Evolutionary conservation across 1,140 invertebrate species (phyloP).

Genomic region (Monochamus saltuarius): DNA sequence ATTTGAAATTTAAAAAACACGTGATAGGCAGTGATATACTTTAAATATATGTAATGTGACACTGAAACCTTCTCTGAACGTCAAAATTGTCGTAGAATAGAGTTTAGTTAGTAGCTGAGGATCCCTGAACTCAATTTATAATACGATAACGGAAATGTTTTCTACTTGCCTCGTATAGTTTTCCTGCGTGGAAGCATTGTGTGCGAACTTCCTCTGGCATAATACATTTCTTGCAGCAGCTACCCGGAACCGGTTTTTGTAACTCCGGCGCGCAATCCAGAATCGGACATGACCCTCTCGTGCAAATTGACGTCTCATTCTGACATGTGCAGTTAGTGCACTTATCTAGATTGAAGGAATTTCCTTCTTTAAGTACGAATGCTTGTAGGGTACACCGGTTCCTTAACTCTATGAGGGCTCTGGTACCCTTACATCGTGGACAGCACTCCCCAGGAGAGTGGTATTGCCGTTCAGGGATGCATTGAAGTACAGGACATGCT

Average conservation of each 20-base stretch:
- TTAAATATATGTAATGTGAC: no score
- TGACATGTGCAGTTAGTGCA: constrained; percentile 82
- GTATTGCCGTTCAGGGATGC: constrained; percentile 65
- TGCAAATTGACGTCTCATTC: constrained; percentile 76
- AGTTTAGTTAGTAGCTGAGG: no score
- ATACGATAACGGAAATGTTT: background rate
- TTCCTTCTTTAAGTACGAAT: constrained; percentile 60
- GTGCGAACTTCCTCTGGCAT: constrained; percentile 61
- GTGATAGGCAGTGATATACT: no score
- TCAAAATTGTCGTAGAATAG: no score
- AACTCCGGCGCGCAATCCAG: constrained; percentile 74
- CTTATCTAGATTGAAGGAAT: constrained; percentile 67
- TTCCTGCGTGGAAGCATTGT: constrained; percentile 64
- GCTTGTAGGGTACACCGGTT: constrained; percentile 70
- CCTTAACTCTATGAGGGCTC: constrained; percentile 43
- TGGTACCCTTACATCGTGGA: constrained; percentile 67
- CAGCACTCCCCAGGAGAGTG: constrained; percentile 78
- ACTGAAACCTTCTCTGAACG: no score
- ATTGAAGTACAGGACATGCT: constrained; percentile 82
- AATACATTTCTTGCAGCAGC: constrained; percentile 75
- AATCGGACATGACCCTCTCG: constrained; percentile 76
- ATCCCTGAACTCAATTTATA: no score
- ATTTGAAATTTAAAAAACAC: no score
- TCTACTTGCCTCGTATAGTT: constrained; percentile 65
- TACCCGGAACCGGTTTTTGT: constrained; percentile 63